Evolutionary conservation across 2,113 vertebrate genomes (phyloP).

Genomic region (Orycteropus afer): DNA sequence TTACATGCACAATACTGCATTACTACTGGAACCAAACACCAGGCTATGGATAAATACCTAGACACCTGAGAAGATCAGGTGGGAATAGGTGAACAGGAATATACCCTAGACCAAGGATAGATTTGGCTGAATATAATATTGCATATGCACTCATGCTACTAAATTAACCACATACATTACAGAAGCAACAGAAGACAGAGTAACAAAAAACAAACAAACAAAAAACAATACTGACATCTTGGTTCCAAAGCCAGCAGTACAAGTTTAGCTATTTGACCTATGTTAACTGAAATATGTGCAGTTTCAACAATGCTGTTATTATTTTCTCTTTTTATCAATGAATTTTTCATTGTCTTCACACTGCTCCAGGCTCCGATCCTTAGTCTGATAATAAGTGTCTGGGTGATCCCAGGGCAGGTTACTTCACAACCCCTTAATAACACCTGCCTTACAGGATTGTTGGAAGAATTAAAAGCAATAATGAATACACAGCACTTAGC

Average conservation of each 20-base stretch:
- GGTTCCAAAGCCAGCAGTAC: neutral
- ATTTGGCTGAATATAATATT: too few species aligned
- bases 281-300: neutral
- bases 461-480: slow-evolving; percentile 43
- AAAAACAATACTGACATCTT: neutral
- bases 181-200: too few species aligned
- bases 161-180: too few species aligned
- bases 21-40: too few species aligned
- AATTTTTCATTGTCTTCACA: neutral
- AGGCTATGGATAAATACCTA: too few species aligned
- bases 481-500: slow-evolving; percentile 23
- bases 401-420: neutral
- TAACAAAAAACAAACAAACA: too few species aligned
- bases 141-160: too few species aligned
- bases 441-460: neutral
- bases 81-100: too few species aligned
- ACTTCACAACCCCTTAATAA: neutral
- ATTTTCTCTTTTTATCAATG: neutral
- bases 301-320: neutral
- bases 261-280: slow-evolving; percentile 4
- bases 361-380: neutral
- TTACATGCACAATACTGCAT: too few species aligned
- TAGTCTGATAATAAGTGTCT: neutral
- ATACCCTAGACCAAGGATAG: too few species aligned
- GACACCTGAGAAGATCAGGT: too few species aligned